Evolutionary conservation across 2,797 vertebrate genomes (phyloP).

Genomic region (Manis pentadactyla): DNA sequence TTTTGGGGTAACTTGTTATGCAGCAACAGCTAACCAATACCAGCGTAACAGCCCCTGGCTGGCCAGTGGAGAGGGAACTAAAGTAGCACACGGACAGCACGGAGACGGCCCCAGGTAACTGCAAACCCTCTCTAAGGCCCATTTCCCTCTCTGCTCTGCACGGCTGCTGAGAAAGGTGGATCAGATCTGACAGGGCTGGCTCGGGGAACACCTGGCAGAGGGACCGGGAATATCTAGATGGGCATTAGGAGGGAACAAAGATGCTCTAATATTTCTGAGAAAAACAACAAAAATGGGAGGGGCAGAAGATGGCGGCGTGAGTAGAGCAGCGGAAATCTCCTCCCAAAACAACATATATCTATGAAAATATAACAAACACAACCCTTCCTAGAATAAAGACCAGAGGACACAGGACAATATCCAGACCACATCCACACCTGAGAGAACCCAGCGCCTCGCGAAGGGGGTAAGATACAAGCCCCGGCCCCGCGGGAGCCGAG

Average conservation of each 20-base stretch:
- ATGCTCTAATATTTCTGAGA: not conserved
- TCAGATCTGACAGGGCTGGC: not conserved
- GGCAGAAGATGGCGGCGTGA: no score
- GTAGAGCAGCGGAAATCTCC: no score
- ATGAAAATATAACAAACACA: no score
- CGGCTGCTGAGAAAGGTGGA: rapidly evolving
- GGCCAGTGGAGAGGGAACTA: not conserved
- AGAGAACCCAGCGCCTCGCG: no score
- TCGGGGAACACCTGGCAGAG: not conserved
- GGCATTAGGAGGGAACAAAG: not conserved
- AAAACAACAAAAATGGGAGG: not conserved
- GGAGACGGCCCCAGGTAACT: not conserved
- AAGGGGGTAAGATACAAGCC: no score
- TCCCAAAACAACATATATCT: no score
- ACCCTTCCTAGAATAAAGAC: no score
- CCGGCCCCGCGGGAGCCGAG: no score
- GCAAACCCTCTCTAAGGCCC: not conserved
- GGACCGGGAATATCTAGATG: not conserved
- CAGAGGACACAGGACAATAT: no score
- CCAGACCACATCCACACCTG: no score
- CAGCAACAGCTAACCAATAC: not conserved
- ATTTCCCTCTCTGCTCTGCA: not conserved
- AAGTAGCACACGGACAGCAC: not conserved
- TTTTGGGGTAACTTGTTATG: not conserved
- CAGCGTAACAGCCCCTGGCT: not conserved